Conservation (phyloP, 1,140 invertebrate species). For the Heliconius hewitsoni region DNA sequence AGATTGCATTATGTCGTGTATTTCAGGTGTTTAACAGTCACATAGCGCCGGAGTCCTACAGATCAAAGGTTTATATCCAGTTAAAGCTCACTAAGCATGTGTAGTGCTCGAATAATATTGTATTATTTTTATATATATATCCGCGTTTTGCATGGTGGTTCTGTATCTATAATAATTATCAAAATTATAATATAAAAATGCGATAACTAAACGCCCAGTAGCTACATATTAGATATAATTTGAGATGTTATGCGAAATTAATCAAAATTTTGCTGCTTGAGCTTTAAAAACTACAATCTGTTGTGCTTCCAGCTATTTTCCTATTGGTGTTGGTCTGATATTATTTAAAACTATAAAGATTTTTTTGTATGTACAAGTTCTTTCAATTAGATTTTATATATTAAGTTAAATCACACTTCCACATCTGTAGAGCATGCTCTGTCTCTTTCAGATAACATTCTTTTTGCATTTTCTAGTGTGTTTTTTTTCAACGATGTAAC, state of each 20-base stretch:
- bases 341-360: background rate
- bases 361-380: background rate
- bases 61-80: constrained; percentile 89
- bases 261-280: constrained; percentile 31
- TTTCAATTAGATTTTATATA: background rate
- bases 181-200: constrained; percentile 1
- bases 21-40: constrained; percentile 96
- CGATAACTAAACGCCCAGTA: constrained; percentile 23
- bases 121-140: background rate
- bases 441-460: background rate
- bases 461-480: background rate
- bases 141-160: constrained; percentile 36
- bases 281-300: constrained; percentile 34
- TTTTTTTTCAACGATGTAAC: background rate
- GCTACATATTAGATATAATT: constrained; percentile 16
- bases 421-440: background rate
- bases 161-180: background rate
- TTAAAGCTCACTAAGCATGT: constrained; percentile 77
- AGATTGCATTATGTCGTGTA: constrained; percentile 75
- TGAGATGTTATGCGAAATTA: constrained; percentile 37
- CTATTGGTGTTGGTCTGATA: constrained; percentile 37
- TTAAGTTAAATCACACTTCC: background rate
- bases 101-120: constrained; percentile 57
- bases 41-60: constrained; percentile 93
- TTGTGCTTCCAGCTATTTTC: constrained; percentile 29